Base-by-base conservation (phyloP, 2,113 vertebrate species). In the Podarcis muralis region DNA sequence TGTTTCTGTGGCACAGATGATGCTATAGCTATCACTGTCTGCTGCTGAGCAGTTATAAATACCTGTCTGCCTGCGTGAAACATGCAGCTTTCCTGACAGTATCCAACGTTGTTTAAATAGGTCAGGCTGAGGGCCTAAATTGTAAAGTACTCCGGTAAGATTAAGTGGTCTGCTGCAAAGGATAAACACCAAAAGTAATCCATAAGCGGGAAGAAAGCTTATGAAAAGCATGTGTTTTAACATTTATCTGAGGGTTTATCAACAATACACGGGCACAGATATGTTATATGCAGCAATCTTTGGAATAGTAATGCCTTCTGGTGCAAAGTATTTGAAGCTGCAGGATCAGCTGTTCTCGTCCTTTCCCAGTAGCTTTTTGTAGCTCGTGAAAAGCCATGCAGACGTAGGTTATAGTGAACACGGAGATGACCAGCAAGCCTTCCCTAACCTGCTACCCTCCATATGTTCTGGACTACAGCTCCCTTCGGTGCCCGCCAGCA, bases 31-130 rank as follows among this genome's bases (percentile, higher is more conserved):
- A 18, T 80, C 9, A 1, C 69, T 81, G 11, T n/a, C 7, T 81
- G 22, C 20, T 69, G 22, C 82, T 91, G 90, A 80, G n/a, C 32
- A 74, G 18, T 91, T 87, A 23, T 3, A 11, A 82, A 25, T 88
- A n/a, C 48, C n/a, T 77, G 25, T 1, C n/a, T 75, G 59, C 37
- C 37, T 69, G 11, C 65, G 23, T 90, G 65, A 62, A 40, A 59
- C 43, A 35, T 32, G 69, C 40, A 71, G 22, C 27, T 7, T 81
- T 4, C 81, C 37, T 87, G 23, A 66, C 74, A 71, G 1, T 30
- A 20, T 81, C 20, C 69, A 20, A 1, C 2, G 59, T 6, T 84
- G 12, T 87, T 88, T 88, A 81, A 85, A 78, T 59, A 83, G 23
- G 8, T 16, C 80, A 66, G 32, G 6, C 35, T 71, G 84, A 90